phyloP scores from a whole-genome alignment of 2,113 vertebrate species.

The Chloropsis cyanopogon region DNA sequence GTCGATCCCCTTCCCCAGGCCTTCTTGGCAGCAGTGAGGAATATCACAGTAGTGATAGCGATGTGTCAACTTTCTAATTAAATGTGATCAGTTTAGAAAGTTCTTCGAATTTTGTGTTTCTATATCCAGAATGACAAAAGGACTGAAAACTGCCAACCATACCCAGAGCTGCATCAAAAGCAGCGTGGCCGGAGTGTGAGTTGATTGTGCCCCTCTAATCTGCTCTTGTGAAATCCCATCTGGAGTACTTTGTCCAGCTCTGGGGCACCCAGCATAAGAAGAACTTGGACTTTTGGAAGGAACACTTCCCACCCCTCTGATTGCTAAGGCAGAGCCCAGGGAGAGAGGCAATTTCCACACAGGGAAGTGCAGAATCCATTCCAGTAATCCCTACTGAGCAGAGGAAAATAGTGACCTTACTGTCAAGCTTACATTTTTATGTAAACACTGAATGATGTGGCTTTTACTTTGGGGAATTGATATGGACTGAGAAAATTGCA shows the following conservation, averaged over 20 bases:
- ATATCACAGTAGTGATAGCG: background rate
- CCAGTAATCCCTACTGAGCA: background rate
- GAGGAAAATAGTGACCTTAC: background rate
- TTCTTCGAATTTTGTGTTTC: background rate
- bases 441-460: background rate
- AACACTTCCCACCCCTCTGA: background rate
- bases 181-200: rapidly evolving
- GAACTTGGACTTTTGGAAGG: background rate
- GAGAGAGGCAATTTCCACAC: rapidly evolving
- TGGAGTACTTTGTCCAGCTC: background rate
- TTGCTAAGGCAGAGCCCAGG: background rate
- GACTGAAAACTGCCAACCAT: background rate
- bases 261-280: background rate
- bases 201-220: background rate
- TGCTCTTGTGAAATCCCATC: background rate
- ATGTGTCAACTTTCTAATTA: background rate
- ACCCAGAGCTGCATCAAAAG: background rate
- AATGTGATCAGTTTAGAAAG: background rate
- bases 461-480: background rate
- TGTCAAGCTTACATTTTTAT: background rate
- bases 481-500: background rate
- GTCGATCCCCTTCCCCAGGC: background rate
- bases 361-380: background rate
- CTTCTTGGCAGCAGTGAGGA: background rate
- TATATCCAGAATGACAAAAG: background rate